phyloP scores from a whole-genome alignment of 1,140 invertebrate genomes.

The Platyura marginata region DNA sequence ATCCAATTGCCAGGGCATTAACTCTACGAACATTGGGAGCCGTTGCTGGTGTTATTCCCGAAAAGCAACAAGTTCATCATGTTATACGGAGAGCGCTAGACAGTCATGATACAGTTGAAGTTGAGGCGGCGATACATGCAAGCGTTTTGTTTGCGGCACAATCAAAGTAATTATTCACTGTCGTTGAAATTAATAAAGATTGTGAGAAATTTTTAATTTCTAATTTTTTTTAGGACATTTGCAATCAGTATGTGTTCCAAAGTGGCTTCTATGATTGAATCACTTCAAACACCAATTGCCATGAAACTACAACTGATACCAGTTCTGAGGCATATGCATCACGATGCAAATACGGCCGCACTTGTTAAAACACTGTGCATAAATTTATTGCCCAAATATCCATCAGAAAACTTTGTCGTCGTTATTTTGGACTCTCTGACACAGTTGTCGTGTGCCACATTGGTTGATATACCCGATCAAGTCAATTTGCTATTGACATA shows the following conservation, averaged over 20 bases:
- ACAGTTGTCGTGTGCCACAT: conserved; percentile 67
- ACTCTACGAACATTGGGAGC: conserved; percentile 80
- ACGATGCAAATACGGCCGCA: conserved; percentile 65
- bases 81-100: conserved; percentile 80
- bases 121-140: conserved; percentile 89
- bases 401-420: conserved; percentile 70
- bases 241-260: conserved; percentile 93
- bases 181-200: too few species aligned
- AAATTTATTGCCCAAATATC: conserved; percentile 69
- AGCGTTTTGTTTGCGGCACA: conserved; percentile 82
- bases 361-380: conserved; percentile 68
- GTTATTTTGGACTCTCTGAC: conserved; percentile 77
- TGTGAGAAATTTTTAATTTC: too few species aligned
- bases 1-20: conserved; percentile 81
- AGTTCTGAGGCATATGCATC: conserved; percentile 86
- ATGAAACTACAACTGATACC: conserved; percentile 82
- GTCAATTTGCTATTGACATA: conserved; percentile 36
- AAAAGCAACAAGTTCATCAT: conserved; percentile 88
- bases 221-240: conserved; percentile 65
- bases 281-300: conserved; percentile 74
- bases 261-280: conserved; percentile 87
- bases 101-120: conserved; percentile 87
- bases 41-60: conserved; percentile 80
- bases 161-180: conserved; percentile 45
- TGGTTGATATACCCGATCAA: conserved; percentile 80